Percentiles rank a stretch among this genome's conserved stretches.
Conservation (phyloP, 2,797 vertebrate species). For the Thaleichthys pacificus region DNA sequence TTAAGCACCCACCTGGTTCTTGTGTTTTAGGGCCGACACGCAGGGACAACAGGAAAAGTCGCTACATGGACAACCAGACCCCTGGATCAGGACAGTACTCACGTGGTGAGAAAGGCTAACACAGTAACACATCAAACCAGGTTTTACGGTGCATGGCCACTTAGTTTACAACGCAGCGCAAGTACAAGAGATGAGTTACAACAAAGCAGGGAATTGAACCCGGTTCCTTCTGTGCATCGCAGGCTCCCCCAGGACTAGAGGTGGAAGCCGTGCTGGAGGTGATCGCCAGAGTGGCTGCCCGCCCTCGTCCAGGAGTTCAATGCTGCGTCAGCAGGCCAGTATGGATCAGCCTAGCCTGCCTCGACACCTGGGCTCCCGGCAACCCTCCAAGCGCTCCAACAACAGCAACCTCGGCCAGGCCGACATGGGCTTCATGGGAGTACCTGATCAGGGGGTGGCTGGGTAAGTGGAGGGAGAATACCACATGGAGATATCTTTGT, state of each 20-base stretch:
- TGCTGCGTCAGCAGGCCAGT: slow-evolving; percentile 74
- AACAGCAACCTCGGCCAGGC: slow-evolving; percentile 48
- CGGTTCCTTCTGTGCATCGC: background rate
- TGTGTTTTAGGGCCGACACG: slow-evolving; percentile 76
- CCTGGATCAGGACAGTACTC: slow-evolving; percentile 27
- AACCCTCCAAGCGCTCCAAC: slow-evolving; percentile 43
- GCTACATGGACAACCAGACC: slow-evolving; percentile 44
- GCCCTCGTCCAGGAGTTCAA: slow-evolving; percentile 54
- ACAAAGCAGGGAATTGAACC: background rate
- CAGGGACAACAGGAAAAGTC: slow-evolving; percentile 78
- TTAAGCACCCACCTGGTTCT: too few species aligned
- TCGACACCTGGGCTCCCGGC: slow-evolving; percentile 50
- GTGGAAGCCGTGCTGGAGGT: slow-evolving; percentile 19
- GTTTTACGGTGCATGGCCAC: too few species aligned
- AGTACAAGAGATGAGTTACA: background rate
- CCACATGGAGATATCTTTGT: background rate
- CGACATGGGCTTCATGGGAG: slow-evolving; percentile 82
- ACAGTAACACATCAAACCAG: background rate
- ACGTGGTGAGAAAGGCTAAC: slow-evolving; percentile 53
- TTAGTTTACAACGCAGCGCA: too few species aligned
- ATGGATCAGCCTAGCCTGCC: slow-evolving; percentile 83
- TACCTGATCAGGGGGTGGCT: slow-evolving; percentile 82
- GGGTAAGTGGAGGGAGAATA: slow-evolving; percentile 66
- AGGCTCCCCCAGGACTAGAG: slow-evolving; percentile 6
- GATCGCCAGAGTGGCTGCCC: slow-evolving; percentile 10